Conservation (phyloP, 1,140 invertebrate genomes). For the Diabrotica virgifera region DNA sequence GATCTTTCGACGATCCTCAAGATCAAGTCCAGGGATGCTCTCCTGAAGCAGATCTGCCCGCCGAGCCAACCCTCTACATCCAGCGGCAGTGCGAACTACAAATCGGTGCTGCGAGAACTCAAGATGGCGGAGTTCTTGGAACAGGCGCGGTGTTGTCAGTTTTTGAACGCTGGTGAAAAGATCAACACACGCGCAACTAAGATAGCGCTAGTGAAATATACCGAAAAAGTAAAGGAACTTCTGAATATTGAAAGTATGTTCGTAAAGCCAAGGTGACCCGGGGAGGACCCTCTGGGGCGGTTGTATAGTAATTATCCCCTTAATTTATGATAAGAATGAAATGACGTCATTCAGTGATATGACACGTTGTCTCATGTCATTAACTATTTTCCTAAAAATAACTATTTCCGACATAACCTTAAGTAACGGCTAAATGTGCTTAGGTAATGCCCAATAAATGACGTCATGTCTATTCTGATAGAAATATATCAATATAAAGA, state of each 20-base stretch:
- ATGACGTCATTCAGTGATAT: too few relatives aligned
- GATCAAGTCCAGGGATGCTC: constrained; percentile 69
- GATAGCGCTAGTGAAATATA: constrained; percentile 78
- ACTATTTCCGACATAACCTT: too few relatives aligned
- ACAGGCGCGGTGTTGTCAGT: constrained; percentile 72
- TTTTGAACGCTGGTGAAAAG: constrained; percentile 72
- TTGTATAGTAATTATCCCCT: constrained; percentile 5
- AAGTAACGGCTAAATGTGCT: too few relatives aligned
- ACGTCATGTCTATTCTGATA: too few relatives aligned
- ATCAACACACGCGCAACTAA: constrained; percentile 74
- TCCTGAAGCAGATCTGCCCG: constrained; percentile 63
- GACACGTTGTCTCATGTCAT: too few relatives aligned
- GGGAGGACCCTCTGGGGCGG: neutral
- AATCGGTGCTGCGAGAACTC: constrained; percentile 60
- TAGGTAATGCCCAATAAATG: too few relatives aligned
- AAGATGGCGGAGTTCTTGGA: constrained; percentile 76
- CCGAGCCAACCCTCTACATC: constrained; percentile 27
- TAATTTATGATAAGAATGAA: too few relatives aligned
- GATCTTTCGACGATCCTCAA: constrained; percentile 68
- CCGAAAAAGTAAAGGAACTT: constrained; percentile 70
- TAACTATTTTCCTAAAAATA: too few relatives aligned
- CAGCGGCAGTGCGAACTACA: constrained; percentile 26
- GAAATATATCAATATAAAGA: neutral
- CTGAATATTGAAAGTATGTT: constrained; percentile 65
- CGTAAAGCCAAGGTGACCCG: constrained; percentile 57